Base-by-base conservation (phyloP, 2,797 vertebrate genomes). In the Falco berigora region DNA sequence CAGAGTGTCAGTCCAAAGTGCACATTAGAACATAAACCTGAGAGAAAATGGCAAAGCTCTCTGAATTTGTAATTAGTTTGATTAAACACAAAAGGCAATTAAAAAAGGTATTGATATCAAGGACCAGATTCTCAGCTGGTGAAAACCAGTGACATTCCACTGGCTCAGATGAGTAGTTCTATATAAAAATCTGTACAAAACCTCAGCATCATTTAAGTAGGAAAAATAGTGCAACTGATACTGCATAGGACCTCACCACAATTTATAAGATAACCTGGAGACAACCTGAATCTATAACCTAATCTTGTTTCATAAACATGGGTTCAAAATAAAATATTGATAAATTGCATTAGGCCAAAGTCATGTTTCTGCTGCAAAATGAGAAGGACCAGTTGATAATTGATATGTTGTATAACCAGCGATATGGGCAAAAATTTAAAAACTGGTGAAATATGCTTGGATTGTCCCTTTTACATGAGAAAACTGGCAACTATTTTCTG, bases 371-470 rank as follows among this genome's bases (percentile, higher is more conserved):
- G 6, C 21, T 80, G 22, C 47, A 88, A 91, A 93, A 76, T 63
- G 44, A 50, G 69, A 59, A 38, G 3, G 30, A 27, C 23, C 59
- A 61, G 90, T 77, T 91, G 69, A 79, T 61, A 87, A 96, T 91
- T 6, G 4, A 63, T 92, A 86, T 42, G 49, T 62, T 85, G 5
- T 81, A 95, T 86, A 90, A 82, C 14, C 16, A 90, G 23, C 21
- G 91, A 68, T 86, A 79, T 95, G 47, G 36, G 32, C 36, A 95
- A 92, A 89, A 55, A 74, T 81, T 68, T 95, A 32, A 96, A 93
- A 95, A 63, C 22, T 23, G 16, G 8, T 76, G 62, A 95, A 95
- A 83, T 95, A 93, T 44, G 38, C 38, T 94, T 73, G 88, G 20
- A 96, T 28, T 72, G 12, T 72, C 14, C 34, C 58, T 81, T 96